phyloP scores from a whole-genome alignment of 2,888 invertebrate species.

The Gerosis bhagava region DNA sequence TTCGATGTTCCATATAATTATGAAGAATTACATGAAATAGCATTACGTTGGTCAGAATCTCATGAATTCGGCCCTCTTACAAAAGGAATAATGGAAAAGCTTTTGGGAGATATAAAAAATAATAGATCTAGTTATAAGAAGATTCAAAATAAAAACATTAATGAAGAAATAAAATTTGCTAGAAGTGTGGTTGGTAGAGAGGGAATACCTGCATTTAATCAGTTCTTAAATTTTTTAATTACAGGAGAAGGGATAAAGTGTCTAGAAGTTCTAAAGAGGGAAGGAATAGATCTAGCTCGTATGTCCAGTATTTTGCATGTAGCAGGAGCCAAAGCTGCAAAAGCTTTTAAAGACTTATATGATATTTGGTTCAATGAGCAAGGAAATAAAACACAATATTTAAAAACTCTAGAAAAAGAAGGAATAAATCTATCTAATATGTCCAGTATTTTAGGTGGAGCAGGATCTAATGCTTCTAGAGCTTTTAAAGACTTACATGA shows the following conservation, averaged over 20 bases:
- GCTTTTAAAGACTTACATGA: conserved; percentile 43
- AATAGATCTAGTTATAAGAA: conserved; percentile 36
- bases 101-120: conserved; percentile 38
- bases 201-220: conserved; percentile 44
- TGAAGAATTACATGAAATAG: conserved; percentile 41
- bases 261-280: conserved; percentile 28
- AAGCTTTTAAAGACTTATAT: conserved; percentile 38
- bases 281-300: too few relatives aligned
- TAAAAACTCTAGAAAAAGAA: too few relatives aligned
- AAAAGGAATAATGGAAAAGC: conserved; percentile 32
- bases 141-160: conserved; percentile 20
- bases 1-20: conserved; percentile 36
- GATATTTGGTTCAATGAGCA: too few relatives aligned
- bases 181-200: conserved; percentile 46
- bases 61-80: conserved; percentile 35
- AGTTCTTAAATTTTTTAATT: conserved; percentile 48
- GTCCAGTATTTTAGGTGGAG: too few relatives aligned
- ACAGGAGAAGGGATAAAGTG: conserved; percentile 38
- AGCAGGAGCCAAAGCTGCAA: too few relatives aligned
- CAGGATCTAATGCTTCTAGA: too few relatives aligned
- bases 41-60: conserved; percentile 44
- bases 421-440: too few relatives aligned
- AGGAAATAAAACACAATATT: too few relatives aligned
- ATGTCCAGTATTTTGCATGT: too few relatives aligned
- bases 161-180: conserved; percentile 44